Evolutionary conservation across 2,113 vertebrate genomes (phyloP), one percentile per base, ranked within the genome.

Genomic region (Emydocephalus ijimae): DNA sequence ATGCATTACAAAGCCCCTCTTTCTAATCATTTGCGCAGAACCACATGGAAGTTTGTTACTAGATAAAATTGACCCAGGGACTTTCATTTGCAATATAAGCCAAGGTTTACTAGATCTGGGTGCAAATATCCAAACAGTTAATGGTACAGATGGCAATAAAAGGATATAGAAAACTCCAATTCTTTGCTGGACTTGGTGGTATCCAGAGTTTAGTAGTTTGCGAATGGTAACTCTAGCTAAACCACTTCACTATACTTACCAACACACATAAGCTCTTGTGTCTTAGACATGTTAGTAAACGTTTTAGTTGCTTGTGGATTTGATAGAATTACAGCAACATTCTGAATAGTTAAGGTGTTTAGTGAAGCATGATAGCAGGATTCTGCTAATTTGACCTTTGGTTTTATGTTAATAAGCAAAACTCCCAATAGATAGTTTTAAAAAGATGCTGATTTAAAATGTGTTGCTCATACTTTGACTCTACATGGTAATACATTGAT

Each of bases 391-490:
- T 54, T 50, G 86, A 52, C 26, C 48, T 87, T 50, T 50, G 12
- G 26, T 87, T 87, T 24, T 52, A 29, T 87, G 48, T 87, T 87
- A 87, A 50, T 54, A 87, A 52, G 29, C 26, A 96, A 95, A 97
- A 96, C 96, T 95, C 95, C 93, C 96, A 90, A 52, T 43, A 39
- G 34, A 93, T 34, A 89, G 93, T 95, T 81, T 95, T 92, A 74
- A 55, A 92, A 81, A 94, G 92, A 94, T 96, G 93, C 61, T 90
- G 92, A 96, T 97, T 97, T 95, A 94, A 56, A 85, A 88, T 14
- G 6, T 81, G 23, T 74, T 34, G 39, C 29, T 55, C 14, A 20
- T 61, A 87, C 81, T 8, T 18, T n/a, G 54, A 59, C 26, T 48
- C 18, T 55, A 3, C 54, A 18, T 61, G 85, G 29, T 11, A 48